Conservation (phyloP, 2,888 invertebrate species). For the Sphinx pinastri region DNA sequence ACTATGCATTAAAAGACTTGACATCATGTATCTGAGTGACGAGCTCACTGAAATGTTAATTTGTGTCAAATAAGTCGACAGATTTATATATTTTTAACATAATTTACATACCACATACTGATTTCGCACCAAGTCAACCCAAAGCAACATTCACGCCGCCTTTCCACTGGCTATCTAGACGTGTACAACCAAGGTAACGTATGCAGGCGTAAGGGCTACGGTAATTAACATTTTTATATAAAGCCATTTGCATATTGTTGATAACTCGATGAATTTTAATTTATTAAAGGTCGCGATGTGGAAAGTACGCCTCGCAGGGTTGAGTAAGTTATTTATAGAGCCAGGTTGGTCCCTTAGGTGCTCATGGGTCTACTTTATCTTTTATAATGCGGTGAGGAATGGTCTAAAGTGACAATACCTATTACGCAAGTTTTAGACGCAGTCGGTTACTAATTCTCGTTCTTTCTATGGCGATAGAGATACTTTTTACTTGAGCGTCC, state of each 20-base stretch:
- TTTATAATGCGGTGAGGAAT: neutral
- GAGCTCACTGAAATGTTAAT: too few species aligned
- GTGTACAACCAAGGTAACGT: constrained; percentile 6
- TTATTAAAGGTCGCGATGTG: constrained; percentile 57
- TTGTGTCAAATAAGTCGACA: too few species aligned
- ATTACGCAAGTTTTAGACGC: neutral
- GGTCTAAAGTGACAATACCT: neutral
- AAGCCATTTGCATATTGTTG: constrained; percentile 62
- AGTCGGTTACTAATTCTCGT: neutral
- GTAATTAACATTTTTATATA: constrained; percentile 70
- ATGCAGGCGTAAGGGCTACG: constrained; percentile 28
- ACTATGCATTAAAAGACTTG: too few species aligned
- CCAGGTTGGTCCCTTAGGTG: constrained; percentile 11
- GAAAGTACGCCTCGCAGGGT: constrained; percentile 43
- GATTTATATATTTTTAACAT: too few species aligned
- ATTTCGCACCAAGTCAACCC: too few species aligned
- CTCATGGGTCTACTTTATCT: neutral
- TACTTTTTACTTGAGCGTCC: neutral
- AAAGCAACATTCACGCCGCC: too few species aligned
- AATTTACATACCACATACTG: too few species aligned
- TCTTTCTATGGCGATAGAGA: too few species aligned
- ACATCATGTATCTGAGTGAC: too few species aligned
- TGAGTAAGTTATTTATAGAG: constrained; percentile 32
- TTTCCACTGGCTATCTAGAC: neutral
- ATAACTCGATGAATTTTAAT: constrained; percentile 66